Percentiles rank a stretch among this genome's conserved stretches.
phyloP scores from a whole-genome alignment of 2,113 vertebrate species.

The Oryzias curvinotus region DNA sequence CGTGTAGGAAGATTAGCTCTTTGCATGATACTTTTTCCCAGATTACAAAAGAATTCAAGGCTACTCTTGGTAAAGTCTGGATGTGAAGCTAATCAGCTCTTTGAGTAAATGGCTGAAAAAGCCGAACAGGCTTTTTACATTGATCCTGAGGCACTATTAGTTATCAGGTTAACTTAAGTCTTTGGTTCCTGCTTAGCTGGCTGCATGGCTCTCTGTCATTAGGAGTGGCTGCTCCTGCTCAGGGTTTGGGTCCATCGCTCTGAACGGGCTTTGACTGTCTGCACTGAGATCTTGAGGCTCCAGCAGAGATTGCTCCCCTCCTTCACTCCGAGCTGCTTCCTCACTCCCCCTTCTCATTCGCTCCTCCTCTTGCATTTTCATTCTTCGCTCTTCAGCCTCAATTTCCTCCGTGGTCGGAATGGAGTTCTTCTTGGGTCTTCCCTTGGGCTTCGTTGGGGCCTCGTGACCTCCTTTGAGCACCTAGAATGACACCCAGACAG shows the following conservation, averaged over 20 bases:
- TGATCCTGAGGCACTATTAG: constrained; percentile 71
- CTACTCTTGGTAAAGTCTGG: constrained; percentile 33
- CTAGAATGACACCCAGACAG: constrained; percentile 69
- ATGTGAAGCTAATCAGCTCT: constrained; percentile 46
- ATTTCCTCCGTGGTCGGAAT: constrained; percentile 97
- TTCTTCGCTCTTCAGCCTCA: constrained; percentile 90
- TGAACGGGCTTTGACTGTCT: constrained; percentile 50
- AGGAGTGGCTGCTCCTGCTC: constrained; percentile 46
- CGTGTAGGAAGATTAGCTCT: constrained; percentile 30
- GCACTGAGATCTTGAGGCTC: constrained; percentile 67
- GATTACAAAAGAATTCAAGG: constrained; percentile 24
- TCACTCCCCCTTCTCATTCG: constrained; percentile 29
- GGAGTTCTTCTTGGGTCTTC: constrained; percentile 97
- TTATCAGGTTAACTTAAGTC: constrained; percentile 66
- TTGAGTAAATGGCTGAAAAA: constrained; percentile 48
- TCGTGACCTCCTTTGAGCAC: constrained; percentile 98
- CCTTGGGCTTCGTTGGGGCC: constrained; percentile 98
- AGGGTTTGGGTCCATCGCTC: constrained; percentile 30
- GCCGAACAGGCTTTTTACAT: constrained; percentile 59
- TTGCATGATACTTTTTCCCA: constrained; percentile 24
- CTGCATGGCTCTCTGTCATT: constrained; percentile 59
- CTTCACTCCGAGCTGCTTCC: constrained; percentile 10
- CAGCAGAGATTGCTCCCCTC: constrained; percentile 46
- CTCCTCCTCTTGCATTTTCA: constrained; percentile 79
- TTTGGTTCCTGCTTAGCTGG: constrained; percentile 72